Evolutionary conservation across 1,140 invertebrate species (phyloP).

Genomic region (Saccostrea cuccullata): DNA sequence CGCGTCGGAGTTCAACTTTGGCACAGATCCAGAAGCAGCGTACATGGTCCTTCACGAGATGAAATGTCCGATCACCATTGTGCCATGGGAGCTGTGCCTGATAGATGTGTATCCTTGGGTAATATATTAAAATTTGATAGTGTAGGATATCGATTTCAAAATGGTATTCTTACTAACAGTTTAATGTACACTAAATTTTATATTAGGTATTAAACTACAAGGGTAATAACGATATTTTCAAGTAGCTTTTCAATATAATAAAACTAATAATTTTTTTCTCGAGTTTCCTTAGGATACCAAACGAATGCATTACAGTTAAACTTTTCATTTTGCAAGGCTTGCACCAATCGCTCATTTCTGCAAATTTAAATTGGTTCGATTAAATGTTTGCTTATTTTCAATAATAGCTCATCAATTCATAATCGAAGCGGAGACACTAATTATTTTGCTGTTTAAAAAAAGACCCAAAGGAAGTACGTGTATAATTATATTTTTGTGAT

Average conservation of each 20-base stretch:
- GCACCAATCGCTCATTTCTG: too few species aligned
- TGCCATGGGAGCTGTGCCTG: conserved; percentile 69
- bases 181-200: neutral
- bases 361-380: too few species aligned
- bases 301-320: too few species aligned
- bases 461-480: too few species aligned
- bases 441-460: too few species aligned
- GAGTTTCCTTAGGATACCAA: too few species aligned
- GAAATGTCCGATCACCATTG: conserved; percentile 63
- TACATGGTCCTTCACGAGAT: conserved; percentile 92
- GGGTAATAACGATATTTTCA: neutral
- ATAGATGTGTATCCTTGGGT: conserved; percentile 64
- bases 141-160: neutral
- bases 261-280: too few species aligned
- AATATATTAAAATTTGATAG: neutral
- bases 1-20: conserved; percentile 90
- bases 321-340: too few species aligned
- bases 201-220: neutral
- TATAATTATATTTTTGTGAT: conserved; percentile 7
- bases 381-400: too few species aligned
- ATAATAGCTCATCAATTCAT: too few species aligned
- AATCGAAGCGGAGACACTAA: too few species aligned
- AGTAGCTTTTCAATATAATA: too few species aligned
- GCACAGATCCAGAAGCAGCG: conserved; percentile 88
- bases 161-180: neutral